Evolutionary conservation across 2,797 vertebrate species (phyloP), one percentile per base, ranked within the genome.

Genomic region (Rhynchotus rufescens): DNA sequence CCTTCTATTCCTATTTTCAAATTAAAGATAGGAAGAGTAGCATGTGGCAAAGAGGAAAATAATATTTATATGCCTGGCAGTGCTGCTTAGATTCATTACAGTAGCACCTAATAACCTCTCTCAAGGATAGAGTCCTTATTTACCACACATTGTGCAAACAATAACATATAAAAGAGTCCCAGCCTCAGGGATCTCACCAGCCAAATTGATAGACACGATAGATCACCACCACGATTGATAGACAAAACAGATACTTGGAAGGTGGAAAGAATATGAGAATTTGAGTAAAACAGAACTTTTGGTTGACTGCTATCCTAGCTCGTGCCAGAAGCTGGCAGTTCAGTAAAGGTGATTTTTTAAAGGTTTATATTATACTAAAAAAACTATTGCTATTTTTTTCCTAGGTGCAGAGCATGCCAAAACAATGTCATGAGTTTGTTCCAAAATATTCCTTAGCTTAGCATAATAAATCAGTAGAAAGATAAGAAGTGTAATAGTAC

Each of bases 401-500:
- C 57, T 80, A 45, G 30, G 42, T 83, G n/a, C 40, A 83, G 47
- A 40, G 15, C 10, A 25, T 14, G 32, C 68, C 64, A 67, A 87
- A 90, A 54, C 7, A 15, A 49, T 45, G 51, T 30, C 56, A 62
- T n/a, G 66, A 68, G 15, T 86, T 91, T 85, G 21, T 78, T 85
- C 25, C 26, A 34, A 85, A 8, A 2, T 83, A 62, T 71, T 92
- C 32, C 22, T 92, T 83, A 83, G 4, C 67, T 92, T 89, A 64
- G 22, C 12, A 34, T 79, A 73, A 78, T 81, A 79, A 92, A 86
- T 20, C 60, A 87, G 78, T 85, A 83, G 64, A 73, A 87, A 90
- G 32, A 91, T 72, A 93, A 92, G 36, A 85, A 92, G 88, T 88
- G 13, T 62, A 92, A 84, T 92, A 93, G 82, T 78, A 80, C 14